Evolutionary conservation across 2,888 invertebrate genomes (phyloP).

Genomic region (Leucoma salicis): DNA sequence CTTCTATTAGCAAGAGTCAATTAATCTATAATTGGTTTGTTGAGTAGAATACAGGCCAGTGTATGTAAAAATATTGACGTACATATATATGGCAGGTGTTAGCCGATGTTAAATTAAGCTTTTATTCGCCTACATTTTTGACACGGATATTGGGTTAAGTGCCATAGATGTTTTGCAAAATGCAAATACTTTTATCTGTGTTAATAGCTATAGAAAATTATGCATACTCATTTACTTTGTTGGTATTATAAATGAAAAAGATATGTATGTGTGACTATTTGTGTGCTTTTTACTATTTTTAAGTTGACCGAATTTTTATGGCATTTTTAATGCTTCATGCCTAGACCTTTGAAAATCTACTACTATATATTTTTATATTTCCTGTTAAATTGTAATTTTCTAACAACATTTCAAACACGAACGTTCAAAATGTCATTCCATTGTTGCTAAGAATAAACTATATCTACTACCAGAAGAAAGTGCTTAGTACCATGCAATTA

Average conservation of each 20-base stretch:
- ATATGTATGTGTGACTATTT: too few species aligned
- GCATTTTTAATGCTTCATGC: too few species aligned
- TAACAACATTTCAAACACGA: too few species aligned
- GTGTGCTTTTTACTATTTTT: too few species aligned
- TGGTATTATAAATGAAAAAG: too few species aligned
- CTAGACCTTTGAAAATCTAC: too few species aligned
- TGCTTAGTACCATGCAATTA: slow-evolving; percentile 15
- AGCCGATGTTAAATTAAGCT: slow-evolving; percentile 5
- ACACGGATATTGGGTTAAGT: slow-evolving; percentile 4
- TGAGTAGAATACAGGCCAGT: slow-evolving; percentile 2
- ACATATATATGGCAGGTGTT: neutral
- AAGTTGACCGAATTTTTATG: too few species aligned
- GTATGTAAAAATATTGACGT: slow-evolving; percentile 3
- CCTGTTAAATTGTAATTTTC: too few species aligned
- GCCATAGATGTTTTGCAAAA: slow-evolving; percentile 1
- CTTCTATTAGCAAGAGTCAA: neutral
- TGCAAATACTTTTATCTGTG: neutral
- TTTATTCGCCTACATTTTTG: slow-evolving; percentile 6
- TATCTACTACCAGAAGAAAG: slow-evolving; percentile 17
- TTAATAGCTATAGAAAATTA: neutral
- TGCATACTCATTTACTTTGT: too few species aligned
- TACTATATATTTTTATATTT: too few species aligned
- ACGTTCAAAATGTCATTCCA: too few species aligned
- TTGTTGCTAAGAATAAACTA: too few species aligned
- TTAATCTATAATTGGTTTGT: neutral